Conservation (phyloP, 2,797 vertebrate genomes). For the Myiothlypis chrysogaster region DNA sequence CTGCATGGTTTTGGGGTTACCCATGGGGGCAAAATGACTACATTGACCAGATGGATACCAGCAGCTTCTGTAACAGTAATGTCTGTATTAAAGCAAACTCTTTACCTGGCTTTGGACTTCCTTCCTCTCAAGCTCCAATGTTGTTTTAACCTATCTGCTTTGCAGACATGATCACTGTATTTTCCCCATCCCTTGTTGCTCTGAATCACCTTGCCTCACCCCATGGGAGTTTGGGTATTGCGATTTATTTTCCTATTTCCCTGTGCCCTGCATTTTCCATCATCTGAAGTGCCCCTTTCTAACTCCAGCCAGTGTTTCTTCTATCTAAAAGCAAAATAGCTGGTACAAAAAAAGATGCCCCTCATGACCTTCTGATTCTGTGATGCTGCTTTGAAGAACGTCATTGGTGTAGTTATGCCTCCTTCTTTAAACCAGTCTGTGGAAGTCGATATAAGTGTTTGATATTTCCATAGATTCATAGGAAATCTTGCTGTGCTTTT, state of each 20-base stretch:
- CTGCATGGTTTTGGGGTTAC: not conserved
- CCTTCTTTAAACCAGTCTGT: not conserved
- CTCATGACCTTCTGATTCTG: not conserved
- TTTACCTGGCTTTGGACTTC: not conserved
- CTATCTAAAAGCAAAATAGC: not conserved
- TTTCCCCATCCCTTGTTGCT: not conserved
- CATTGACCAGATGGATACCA: not conserved
- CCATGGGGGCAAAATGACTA: rapidly evolving
- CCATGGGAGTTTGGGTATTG: not conserved
- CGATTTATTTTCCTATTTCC: not conserved
- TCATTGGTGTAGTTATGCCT: not conserved
- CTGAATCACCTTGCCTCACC: not conserved
- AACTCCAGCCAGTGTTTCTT: not conserved
- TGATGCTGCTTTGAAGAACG: not conserved
- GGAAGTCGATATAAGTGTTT: not conserved
- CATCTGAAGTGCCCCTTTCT: rapidly evolving
- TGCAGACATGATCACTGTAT: rapidly evolving
- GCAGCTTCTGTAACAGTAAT: not conserved
- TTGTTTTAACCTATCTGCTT: not conserved
- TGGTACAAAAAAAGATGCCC: not conserved
- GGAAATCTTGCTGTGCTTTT: not conserved
- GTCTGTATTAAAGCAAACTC: not conserved
- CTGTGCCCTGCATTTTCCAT: not conserved
- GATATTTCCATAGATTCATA: not conserved
- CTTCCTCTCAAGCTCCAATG: not conserved